Evolutionary conservation across 2,113 vertebrate species (phyloP), one percentile per base, ranked within the genome.

Genomic region (Crocuta crocuta): DNA sequence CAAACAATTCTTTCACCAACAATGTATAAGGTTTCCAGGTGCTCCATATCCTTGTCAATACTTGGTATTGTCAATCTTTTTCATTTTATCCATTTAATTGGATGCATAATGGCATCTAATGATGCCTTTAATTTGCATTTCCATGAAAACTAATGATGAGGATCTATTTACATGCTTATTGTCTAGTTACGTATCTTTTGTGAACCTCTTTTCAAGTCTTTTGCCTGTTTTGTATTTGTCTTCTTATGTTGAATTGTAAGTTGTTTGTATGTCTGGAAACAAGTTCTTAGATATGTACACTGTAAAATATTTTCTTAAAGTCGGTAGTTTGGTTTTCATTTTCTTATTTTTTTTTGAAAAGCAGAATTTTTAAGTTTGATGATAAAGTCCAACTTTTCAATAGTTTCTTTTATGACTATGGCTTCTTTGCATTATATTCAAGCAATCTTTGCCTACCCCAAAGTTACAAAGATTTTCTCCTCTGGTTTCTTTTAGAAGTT

Each of bases 231-330:
- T 68, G n/a, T 7, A 76, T 33, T 66, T 96, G 15, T 84, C 33
- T 93, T 92, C 80, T 89, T 83, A 71, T 23, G 26, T 95, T 94
- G 31, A 96, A 81, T 89, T 89, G 2, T 76, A 82, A 93, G 35
- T 33, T 74, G 31, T 35, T 94, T 80, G 23, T 35, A 70, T 89
- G n/a, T 76, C 58, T 48, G 16, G 63, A 53, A 11, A 78, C 2
- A 88, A 58, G 15, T 61, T 76, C 58, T 58, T 76, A 68, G 48
- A 39, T 23, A 50, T 50, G 15, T 5, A 8, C 35, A 82, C n/a
- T 53, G 6, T 17, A 76, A 74, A 76, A 85, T 50, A 35, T 66
- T 87, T 94, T 76, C 45, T 83, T 73, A 43, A 66, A 91, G 71
- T 76, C n/a, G 48, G 0, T 61, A 10, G 1, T 50, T 66, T 70